phyloP scores from a whole-genome alignment of 1,140 invertebrate genomes.

The Drosophila tropicalis region DNA sequence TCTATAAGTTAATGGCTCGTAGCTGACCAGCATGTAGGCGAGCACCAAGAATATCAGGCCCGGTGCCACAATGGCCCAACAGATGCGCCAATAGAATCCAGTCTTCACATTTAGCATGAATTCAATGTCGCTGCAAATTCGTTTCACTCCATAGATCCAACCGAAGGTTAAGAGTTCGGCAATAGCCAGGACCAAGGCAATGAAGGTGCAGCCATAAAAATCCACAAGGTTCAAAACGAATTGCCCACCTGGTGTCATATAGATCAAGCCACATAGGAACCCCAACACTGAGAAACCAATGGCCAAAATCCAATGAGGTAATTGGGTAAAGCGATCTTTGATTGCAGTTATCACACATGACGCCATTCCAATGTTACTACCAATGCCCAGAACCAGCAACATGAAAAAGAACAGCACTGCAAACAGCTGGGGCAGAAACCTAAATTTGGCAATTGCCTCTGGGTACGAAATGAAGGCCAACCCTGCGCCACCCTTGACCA shows the following conservation, averaged over 20 bases:
- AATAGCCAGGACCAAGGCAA: constrained; percentile 90
- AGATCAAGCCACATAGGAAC: constrained; percentile 89
- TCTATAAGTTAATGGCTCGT: constrained; percentile 85
- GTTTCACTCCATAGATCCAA: constrained; percentile 90
- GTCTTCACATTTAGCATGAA: constrained; percentile 90
- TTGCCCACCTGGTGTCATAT: constrained; percentile 93
- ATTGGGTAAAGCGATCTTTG: constrained; percentile 87
- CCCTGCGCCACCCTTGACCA: constrained; percentile 87
- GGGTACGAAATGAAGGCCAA: constrained; percentile 93
- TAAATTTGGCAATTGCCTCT: constrained; percentile 93
- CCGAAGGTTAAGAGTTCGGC: constrained; percentile 88
- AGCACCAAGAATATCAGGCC: constrained; percentile 88
- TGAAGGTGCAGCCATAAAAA: constrained; percentile 92
- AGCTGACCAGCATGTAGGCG: constrained; percentile 86
- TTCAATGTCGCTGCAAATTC: constrained; percentile 86
- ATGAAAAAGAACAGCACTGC: constrained; percentile 95
- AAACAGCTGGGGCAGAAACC: constrained; percentile 91
- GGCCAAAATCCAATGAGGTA: constrained; percentile 87
- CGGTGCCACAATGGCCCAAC: constrained; percentile 91
- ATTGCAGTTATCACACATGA: constrained; percentile 88
- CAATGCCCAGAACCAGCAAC: constrained; percentile 91
- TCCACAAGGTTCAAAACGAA: constrained; percentile 93
- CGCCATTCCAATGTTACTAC: constrained; percentile 89
- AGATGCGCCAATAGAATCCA: constrained; percentile 91
- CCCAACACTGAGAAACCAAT: constrained; percentile 85